Percentiles rank a stretch among this genome's conserved stretches.
These are phyloP conservation scores for Riptortus pedestris DNA, from an alignment of 1,140 invertebrate species.

Conservation along the genomic window DNA sequence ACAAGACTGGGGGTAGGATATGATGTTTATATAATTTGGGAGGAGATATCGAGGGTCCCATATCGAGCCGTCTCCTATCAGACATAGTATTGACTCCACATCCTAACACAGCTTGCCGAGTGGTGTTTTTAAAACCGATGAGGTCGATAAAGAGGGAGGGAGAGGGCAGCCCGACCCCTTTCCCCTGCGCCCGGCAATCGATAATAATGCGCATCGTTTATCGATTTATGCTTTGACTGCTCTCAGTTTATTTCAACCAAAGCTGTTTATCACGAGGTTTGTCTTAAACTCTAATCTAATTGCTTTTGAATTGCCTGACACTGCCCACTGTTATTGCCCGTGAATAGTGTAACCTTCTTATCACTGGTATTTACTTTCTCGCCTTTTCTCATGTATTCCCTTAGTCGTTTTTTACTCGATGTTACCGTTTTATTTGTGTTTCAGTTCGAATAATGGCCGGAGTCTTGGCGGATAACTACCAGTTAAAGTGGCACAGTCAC, in stretches of 20 bases:
- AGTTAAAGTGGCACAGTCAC: slow-evolving; percentile 77
- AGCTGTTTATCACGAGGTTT: too few relatives aligned
- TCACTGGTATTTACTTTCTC: neutral
- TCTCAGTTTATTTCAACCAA: neutral
- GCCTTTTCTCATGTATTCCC: neutral
- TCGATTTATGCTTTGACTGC: slow-evolving; percentile 30
- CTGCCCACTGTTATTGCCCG: neutral
- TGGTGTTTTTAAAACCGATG: slow-evolving; percentile 25
- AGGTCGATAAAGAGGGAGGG: slow-evolving; percentile 24
- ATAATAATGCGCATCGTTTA: slow-evolving; percentile 33
- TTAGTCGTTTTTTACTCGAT: neutral
- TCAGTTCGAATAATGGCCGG: slow-evolving; percentile 17
- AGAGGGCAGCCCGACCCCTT: slow-evolving; percentile 9
- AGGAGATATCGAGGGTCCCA: too few relatives aligned
- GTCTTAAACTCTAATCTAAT: too few relatives aligned
- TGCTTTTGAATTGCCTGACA: slow-evolving; percentile 20
- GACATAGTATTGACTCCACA: too few relatives aligned
- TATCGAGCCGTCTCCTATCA: too few relatives aligned
- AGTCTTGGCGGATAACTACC: slow-evolving; percentile 57
- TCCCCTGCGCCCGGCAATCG: slow-evolving; percentile 29
- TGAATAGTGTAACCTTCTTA: neutral
- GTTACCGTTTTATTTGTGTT: neutral
- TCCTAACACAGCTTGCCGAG: too few relatives aligned
- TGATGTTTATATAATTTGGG: too few relatives aligned
- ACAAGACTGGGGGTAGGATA: too few relatives aligned